These are phyloP conservation scores for Nematostella vectensis DNA, from an alignment of 92 coral and sea anemone species.

Conservation along the genomic window DNA sequence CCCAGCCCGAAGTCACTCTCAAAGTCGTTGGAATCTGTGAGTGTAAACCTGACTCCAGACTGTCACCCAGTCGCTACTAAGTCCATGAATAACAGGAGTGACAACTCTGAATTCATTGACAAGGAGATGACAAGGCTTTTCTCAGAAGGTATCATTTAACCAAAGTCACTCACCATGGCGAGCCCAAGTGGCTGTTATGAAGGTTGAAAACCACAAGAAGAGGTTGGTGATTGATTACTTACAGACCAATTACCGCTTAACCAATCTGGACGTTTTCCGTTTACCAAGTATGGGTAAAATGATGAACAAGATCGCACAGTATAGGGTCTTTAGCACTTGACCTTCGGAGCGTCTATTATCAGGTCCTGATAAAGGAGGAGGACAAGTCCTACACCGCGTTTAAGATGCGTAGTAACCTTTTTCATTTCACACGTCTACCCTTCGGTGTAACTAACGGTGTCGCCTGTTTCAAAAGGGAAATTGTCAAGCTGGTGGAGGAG, in stretches of 20 bases:
- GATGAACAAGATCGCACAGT: slow-evolving; percentile 3
- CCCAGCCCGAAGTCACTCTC: slow-evolving; percentile 22
- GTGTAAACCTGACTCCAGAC: background rate
- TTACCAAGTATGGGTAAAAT: background rate
- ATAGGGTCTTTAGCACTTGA: slow-evolving; percentile 30
- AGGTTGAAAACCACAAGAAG: background rate
- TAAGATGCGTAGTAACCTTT: slow-evolving; percentile 24
- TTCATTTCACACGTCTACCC: slow-evolving; percentile 33
- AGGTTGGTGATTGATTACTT: background rate
- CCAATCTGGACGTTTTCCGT: background rate
- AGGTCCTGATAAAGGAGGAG: background rate
- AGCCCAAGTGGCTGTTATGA: background rate
- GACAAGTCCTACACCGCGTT: slow-evolving; percentile 11
- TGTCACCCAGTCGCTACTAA: background rate
- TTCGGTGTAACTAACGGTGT: slow-evolving; percentile 39
- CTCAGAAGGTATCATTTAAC: background rate
- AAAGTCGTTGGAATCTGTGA: slow-evolving; percentile 10
- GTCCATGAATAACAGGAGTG: too few relatives aligned
- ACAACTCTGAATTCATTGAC: background rate
- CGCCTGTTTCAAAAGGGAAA: slow-evolving; percentile 36
- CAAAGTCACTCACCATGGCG: background rate
- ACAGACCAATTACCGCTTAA: background rate
- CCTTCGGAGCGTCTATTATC: slow-evolving; percentile 14
- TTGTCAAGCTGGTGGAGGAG: slow-evolving; percentile 32
- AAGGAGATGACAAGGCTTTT: background rate